Percentiles rank a stretch among this genome's conserved stretches.
Evolutionary conservation across 2,797 vertebrate species (phyloP).

Genomic region (Protonibea diacanthus): DNA sequence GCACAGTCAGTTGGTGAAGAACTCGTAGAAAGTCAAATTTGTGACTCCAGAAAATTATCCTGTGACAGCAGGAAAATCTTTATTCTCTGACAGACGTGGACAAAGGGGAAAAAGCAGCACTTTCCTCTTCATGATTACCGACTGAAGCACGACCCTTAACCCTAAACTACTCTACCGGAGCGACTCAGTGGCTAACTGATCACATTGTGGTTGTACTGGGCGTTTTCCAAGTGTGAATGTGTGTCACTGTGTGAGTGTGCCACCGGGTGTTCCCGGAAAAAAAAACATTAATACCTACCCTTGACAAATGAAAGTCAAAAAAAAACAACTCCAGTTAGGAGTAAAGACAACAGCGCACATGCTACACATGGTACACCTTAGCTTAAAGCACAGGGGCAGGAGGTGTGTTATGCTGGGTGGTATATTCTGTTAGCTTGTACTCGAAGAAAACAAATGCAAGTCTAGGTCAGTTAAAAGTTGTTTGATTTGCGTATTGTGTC

Average conservation of each 20-base stretch:
- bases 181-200: conserved; percentile 10
- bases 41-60: background rate
- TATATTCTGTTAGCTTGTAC: background rate
- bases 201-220: background rate
- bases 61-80: background rate
- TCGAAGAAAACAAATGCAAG: too few relatives aligned
- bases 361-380: background rate
- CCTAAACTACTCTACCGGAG: background rate
- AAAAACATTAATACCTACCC: background rate
- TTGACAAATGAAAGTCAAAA: background rate
- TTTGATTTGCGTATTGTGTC: background rate
- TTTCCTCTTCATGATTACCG: background rate
- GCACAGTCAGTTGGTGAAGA: conserved; percentile 4
- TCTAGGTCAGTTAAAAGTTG: too few relatives aligned
- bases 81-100: background rate
- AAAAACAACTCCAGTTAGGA: background rate
- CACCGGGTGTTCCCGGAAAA: conserved; percentile 12
- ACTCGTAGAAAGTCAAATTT: background rate
- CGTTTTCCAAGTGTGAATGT: conserved; percentile 11
- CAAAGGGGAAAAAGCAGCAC: background rate
- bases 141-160: conserved; percentile 6
- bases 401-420: too few relatives aligned
- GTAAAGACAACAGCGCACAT: background rate
- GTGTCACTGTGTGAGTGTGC: conserved; percentile 1
- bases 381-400: background rate